Percentiles rank a stretch among this genome's conserved stretches.
These are phyloP conservation scores for Pyrgilauda ruficollis DNA, from an alignment of 2,113 vertebrate species.

Conservation along the genomic window DNA sequence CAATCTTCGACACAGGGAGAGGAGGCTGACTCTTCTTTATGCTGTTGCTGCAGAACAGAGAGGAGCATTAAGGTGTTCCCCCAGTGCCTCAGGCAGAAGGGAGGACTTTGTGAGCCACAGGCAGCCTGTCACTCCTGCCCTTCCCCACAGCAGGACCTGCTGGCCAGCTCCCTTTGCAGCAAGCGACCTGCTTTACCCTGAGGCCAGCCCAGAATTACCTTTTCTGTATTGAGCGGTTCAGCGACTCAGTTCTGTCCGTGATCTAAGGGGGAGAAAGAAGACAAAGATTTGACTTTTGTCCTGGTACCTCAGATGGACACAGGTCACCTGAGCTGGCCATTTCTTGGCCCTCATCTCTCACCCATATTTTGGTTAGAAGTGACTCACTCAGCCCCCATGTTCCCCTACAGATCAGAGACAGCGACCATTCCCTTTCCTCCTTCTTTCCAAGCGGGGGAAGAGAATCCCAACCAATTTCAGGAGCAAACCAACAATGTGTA, in stretches of 20 bases:
- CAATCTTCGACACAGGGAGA: conserved; percentile 81
- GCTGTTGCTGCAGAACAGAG: conserved; percentile 67
- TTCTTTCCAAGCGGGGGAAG: not conserved
- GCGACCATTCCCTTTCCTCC: not conserved
- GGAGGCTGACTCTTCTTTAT: conserved; percentile 80
- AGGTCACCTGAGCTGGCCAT: not conserved
- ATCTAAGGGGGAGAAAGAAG: conserved; percentile 72
- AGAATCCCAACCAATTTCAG: not conserved
- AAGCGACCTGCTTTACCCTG: not conserved
- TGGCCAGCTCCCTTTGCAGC: not conserved
- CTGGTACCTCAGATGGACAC: not conserved
- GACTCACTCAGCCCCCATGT: not conserved
- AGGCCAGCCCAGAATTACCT: conserved; percentile 71
- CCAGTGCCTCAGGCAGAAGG: not conserved
- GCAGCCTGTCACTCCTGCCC: not conserved
- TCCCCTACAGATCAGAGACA: not conserved
- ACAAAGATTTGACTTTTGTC: not conserved
- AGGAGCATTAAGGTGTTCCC: not conserved
- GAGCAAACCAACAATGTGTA: not conserved
- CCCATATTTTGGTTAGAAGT: not conserved
- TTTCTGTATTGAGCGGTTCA: conserved; percentile 84
- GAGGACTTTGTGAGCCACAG: not conserved
- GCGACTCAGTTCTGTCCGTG: conserved; percentile 80
- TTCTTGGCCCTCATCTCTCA: not conserved
- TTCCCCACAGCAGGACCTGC: not conserved